These are phyloP conservation scores for Elysia chlorotica DNA, from an alignment of 1,140 invertebrate species.

Conservation along the genomic window DNA sequence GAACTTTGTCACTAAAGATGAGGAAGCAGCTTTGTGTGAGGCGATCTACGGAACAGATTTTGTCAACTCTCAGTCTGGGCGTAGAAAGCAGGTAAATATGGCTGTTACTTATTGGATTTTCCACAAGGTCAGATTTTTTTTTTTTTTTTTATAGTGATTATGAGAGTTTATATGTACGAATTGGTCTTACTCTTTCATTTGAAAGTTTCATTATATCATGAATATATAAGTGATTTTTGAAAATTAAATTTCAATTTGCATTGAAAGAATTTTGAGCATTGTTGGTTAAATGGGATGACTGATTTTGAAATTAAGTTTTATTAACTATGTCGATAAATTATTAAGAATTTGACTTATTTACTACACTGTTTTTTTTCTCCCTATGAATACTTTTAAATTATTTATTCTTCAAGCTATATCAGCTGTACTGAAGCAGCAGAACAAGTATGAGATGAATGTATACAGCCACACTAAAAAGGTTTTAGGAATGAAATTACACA, in stretches of 20 bases:
- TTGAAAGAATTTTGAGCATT: not conserved
- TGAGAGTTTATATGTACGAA: not conserved
- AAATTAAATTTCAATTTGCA: not conserved
- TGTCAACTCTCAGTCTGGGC: constrained; percentile 92
- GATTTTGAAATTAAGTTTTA: no score
- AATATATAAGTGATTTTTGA: not conserved
- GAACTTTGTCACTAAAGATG: constrained; percentile 76
- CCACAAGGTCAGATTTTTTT: not conserved
- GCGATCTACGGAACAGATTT: constrained; percentile 83
- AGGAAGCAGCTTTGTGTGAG: constrained; percentile 73
- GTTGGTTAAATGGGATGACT: no score
- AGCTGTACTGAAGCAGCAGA: not conserved
- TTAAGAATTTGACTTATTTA: no score
- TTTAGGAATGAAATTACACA: not conserved
- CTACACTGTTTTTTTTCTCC: no score
- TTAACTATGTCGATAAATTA: no score
- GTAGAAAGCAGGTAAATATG: constrained; percentile 81
- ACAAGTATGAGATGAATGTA: not conserved
- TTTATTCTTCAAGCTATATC: not conserved
- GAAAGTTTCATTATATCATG: not conserved
- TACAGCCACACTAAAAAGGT: not conserved
- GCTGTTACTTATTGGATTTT: not conserved
- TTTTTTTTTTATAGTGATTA: not conserved
- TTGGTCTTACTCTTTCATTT: not conserved
- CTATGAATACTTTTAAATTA: not conserved